phyloP scores from a whole-genome alignment of 2,113 vertebrate genomes.

The Orycteropus afer region DNA sequence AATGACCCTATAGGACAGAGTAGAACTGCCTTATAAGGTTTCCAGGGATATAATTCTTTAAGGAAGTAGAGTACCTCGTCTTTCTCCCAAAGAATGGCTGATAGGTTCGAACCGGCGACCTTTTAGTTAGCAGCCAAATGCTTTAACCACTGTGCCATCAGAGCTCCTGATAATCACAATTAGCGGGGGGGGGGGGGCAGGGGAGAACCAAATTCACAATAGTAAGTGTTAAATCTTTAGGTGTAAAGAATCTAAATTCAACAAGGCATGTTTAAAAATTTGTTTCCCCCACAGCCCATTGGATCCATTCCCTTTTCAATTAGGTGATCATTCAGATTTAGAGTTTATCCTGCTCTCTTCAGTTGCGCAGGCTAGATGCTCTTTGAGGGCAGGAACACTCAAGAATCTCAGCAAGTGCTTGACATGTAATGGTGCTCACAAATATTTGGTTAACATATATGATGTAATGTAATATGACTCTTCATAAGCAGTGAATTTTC shows the following conservation, averaged over 20 bases:
- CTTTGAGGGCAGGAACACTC: neutral
- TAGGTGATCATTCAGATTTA: neutral
- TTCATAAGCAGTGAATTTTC: conserved; percentile 34
- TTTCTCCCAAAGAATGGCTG: neutral
- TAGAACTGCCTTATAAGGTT: neutral
- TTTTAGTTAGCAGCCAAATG: neutral
- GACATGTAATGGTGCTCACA: neutral
- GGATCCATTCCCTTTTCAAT: neutral
- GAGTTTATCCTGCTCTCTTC: neutral
- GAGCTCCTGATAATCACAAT: neutral
- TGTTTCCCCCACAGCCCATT: neutral
- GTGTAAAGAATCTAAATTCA: neutral
- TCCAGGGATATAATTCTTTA: neutral
- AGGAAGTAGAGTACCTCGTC: neutral
- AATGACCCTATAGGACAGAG: neutral
- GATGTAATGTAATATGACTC: neutral
- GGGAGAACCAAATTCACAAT: too few species aligned
- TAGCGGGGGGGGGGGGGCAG: too few species aligned
- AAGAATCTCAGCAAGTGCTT: neutral
- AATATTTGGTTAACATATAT: neutral
- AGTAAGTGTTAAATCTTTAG: neutral
- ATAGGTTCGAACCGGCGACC: neutral
- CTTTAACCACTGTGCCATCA: neutral
- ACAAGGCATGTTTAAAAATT: conserved; percentile 2
- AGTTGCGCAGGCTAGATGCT: neutral